These are phyloP conservation scores for Emmelina monodactyla DNA, from an alignment of 2,888 invertebrate genomes.

Conservation along the genomic window DNA sequence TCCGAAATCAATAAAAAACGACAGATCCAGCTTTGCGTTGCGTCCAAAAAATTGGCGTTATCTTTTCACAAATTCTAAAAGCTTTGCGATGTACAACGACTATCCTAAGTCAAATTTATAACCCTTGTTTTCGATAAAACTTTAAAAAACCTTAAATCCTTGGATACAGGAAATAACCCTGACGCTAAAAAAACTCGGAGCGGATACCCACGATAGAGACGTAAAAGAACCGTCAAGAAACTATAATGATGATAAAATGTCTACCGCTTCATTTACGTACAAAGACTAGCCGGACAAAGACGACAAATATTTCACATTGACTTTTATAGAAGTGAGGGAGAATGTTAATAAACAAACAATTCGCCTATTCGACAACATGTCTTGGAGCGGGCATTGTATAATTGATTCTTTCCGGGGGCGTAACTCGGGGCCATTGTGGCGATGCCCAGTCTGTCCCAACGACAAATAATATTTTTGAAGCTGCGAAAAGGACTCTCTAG, in stretches of 20 bases:
- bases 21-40: too few species aligned
- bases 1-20: too few species aligned
- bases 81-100: slow-evolving; percentile 15
- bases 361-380: slow-evolving; percentile 59
- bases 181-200: slow-evolving; percentile 45
- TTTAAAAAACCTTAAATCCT: slow-evolving; percentile 35
- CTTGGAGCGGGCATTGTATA: slow-evolving; percentile 47
- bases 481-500: slow-evolving; percentile 37
- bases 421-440: slow-evolving; percentile 41
- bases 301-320: slow-evolving; percentile 50
- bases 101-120: slow-evolving; percentile 41
- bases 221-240: slow-evolving; percentile 26
- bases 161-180: slow-evolving; percentile 42
- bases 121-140: slow-evolving; percentile 32
- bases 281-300: slow-evolving; percentile 42
- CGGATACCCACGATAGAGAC: slow-evolving; percentile 46
- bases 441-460: slow-evolving; percentile 22
- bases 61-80: too few species aligned
- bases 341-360: slow-evolving; percentile 67
- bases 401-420: slow-evolving; percentile 66
- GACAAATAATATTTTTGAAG: slow-evolving; percentile 53
- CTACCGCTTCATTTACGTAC: slow-evolving; percentile 45
- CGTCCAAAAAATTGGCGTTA: too few species aligned
- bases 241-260: slow-evolving; percentile 39
- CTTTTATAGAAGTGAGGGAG: slow-evolving; percentile 47